Conservation (phyloP, 2,888 invertebrate genomes). For the Dasypolia templi region DNA sequence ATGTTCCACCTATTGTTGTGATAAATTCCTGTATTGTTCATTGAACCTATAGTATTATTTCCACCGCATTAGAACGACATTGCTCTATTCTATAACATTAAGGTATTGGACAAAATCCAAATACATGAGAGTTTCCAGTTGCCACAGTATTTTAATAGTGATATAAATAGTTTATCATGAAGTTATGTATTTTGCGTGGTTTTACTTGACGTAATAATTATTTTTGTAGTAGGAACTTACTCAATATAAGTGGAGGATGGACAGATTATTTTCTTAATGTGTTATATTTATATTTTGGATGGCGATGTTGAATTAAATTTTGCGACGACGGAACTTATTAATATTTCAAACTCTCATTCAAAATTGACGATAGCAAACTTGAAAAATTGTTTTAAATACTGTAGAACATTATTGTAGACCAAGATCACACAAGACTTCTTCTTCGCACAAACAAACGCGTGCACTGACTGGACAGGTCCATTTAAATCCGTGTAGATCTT, state of each 20-base stretch:
- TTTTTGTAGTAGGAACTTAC: slow-evolving; percentile 38
- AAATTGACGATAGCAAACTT: not conserved
- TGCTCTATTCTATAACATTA: slow-evolving; percentile 57
- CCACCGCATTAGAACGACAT: slow-evolving; percentile 55
- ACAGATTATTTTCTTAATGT: not conserved
- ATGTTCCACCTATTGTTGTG: not conserved
- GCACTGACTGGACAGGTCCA: not conserved
- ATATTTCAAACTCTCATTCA: not conserved
- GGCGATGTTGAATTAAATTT: not conserved
- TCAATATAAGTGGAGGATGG: slow-evolving; percentile 8
- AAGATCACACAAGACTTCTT: not conserved
- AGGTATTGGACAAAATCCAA: slow-evolving; percentile 70
- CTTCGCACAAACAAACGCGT: not conserved
- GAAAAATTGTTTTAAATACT: not conserved
- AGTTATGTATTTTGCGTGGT: slow-evolving; percentile 57
- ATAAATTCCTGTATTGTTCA: slow-evolving; percentile 5
- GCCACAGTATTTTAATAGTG: slow-evolving; percentile 62
- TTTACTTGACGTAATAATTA: slow-evolving; percentile 49
- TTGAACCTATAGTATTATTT: slow-evolving; percentile 13
- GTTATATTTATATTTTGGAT: slow-evolving; percentile 7
- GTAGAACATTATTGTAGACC: not conserved
- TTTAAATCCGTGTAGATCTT: not conserved
- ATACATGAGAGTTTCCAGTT: slow-evolving; percentile 64
- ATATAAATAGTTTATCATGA: slow-evolving; percentile 64
- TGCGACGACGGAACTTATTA: not conserved